These are phyloP conservation scores for Periplaneta americana DNA, from an alignment of 1,140 invertebrate species.

Conservation along the genomic window DNA sequence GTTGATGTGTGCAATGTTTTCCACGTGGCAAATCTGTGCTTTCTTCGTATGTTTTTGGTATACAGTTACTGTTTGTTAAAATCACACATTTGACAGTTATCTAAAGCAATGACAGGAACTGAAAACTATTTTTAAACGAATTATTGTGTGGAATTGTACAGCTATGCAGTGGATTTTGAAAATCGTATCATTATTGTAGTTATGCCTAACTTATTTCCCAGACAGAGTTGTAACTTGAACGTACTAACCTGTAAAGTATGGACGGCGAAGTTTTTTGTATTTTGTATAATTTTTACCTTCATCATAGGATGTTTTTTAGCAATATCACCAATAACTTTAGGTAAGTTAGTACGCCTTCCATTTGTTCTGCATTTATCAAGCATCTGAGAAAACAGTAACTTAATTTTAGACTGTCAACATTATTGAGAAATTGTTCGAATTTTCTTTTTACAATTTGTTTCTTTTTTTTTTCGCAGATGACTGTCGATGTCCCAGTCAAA, in stretches of 20 bases:
- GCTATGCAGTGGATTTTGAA: neutral
- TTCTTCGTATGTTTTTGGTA: neutral
- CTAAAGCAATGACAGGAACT: neutral
- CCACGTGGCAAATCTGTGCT: neutral
- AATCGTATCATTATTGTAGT: neutral
- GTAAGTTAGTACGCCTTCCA: neutral
- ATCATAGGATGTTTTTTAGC: constrained; percentile 1
- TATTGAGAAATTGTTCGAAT: neutral
- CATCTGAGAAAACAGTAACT: neutral
- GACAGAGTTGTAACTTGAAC: neutral
- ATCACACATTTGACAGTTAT: neutral
- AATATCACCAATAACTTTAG: neutral
- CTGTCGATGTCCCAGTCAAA: constrained; percentile 13
- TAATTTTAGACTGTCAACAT: neutral
- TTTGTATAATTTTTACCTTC: neutral
- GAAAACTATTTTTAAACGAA: neutral
- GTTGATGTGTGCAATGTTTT: neutral
- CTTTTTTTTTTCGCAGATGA: constrained; percentile 16
- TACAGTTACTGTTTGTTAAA: no score
- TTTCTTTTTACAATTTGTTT: neutral
- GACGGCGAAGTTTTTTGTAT: neutral
- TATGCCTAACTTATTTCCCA: neutral
- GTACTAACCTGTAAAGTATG: neutral
- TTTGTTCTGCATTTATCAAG: neutral
- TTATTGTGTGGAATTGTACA: neutral